Conservation (phyloP, 1,140 invertebrate genomes). For the Orussus abietinus region DNA sequence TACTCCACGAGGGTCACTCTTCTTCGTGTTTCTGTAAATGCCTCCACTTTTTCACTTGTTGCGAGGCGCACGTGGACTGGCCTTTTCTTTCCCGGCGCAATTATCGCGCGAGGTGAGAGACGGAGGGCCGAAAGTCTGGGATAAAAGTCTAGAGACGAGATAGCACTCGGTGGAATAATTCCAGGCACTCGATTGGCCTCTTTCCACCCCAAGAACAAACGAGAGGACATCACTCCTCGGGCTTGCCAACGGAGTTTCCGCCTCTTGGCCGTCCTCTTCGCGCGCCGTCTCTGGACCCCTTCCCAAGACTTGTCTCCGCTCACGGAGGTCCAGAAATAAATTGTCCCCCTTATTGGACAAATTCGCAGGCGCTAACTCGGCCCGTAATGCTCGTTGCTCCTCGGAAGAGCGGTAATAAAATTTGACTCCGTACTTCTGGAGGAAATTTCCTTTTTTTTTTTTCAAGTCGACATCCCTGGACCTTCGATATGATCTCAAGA, state of each 20-base stretch:
- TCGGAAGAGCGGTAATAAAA: constrained; percentile 26
- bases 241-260: not conserved
- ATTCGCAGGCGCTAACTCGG: constrained; percentile 18
- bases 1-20: too few species aligned
- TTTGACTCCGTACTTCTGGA: too few species aligned
- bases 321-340: constrained; percentile 21
- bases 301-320: constrained; percentile 3
- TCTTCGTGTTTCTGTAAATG: too few species aligned
- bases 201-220: constrained; percentile 6
- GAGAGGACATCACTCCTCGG: constrained; percentile 3
- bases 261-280: constrained; percentile 1
- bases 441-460: not conserved
- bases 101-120: constrained; percentile 1
- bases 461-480: too few species aligned
- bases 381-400: constrained; percentile 16
- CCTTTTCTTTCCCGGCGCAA: too few species aligned
- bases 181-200: not conserved
- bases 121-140: constrained; percentile 6
- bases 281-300: not conserved
- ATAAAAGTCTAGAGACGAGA: not conserved
- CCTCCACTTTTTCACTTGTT: too few species aligned
- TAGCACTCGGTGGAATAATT: constrained; percentile 1
- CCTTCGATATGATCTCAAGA: too few species aligned
- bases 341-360: constrained; percentile 26
- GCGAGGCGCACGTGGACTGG: too few species aligned